phyloP scores from a whole-genome alignment of 2,888 invertebrate genomes.

The Pardosa pseudoannulata region DNA sequence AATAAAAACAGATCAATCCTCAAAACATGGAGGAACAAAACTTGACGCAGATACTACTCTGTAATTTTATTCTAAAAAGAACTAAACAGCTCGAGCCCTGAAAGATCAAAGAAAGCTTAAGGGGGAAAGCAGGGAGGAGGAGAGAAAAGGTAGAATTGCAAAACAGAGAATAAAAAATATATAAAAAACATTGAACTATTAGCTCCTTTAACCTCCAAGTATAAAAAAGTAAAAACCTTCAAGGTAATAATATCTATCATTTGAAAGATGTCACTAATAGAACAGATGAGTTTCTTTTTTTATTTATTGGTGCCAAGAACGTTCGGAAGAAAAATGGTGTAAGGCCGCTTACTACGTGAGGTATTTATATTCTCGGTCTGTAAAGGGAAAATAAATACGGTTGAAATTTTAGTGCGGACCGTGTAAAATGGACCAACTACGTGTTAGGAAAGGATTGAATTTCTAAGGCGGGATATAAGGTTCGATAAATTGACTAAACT shows the following conservation, averaged over 20 bases:
- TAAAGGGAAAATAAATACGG: no score
- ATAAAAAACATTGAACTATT: constrained; percentile 66
- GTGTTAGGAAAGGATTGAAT: no score
- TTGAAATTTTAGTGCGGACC: no score
- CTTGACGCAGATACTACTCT: constrained; percentile 35
- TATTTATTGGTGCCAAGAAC: not conserved
- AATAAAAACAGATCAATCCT: constrained; percentile 3
- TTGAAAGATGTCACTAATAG: constrained; percentile 71
- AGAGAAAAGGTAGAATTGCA: constrained; percentile 5
- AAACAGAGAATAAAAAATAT: constrained; percentile 16
- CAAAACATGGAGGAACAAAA: constrained; percentile 27
- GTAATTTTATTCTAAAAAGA: constrained; percentile 67
- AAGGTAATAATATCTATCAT: constrained; percentile 71
- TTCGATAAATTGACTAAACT: no score
- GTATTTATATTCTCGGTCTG: no score
- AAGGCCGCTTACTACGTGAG: no score
- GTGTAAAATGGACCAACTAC: no score
- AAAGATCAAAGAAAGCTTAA: not conserved
- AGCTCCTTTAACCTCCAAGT: constrained; percentile 63
- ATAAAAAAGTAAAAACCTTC: constrained; percentile 40
- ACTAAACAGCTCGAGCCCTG: constrained; percentile 21
- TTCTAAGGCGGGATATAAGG: no score
- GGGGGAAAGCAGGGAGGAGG: not conserved
- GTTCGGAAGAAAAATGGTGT: constrained; percentile 22
- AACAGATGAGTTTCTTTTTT: constrained; percentile 50